Conservation (phyloP, 2,113 vertebrate species). For the Lota lota region DNA sequence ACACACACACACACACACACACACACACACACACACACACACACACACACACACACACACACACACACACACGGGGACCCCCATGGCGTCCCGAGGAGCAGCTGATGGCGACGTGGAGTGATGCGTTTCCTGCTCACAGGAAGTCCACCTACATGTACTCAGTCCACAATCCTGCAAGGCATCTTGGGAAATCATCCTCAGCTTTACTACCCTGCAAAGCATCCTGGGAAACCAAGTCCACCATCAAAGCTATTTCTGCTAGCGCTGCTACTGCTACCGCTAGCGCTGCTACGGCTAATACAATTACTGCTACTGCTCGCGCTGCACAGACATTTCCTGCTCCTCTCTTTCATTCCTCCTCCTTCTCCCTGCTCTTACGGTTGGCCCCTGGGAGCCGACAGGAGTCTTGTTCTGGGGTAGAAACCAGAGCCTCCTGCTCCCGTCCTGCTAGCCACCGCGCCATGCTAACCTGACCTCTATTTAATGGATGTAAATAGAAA, state of each 20-base stretch:
- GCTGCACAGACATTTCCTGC: conserved; percentile 52
- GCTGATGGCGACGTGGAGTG: background rate
- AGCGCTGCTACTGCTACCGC: conserved; percentile 15
- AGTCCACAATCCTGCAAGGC: background rate
- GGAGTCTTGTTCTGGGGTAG: conserved; percentile 15
- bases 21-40: too few relatives aligned
- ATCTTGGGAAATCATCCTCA: conserved; percentile 6
- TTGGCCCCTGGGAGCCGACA: conserved; percentile 27
- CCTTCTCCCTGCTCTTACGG: conserved; percentile 26
- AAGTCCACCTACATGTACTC: background rate
- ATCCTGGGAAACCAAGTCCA: conserved; percentile 30
- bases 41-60: background rate
- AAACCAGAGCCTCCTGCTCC: conserved; percentile 58
- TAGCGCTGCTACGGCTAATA: conserved; percentile 61
- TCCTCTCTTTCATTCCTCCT: conserved; percentile 36
- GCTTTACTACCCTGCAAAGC: conserved; percentile 27
- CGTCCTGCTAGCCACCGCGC: conserved; percentile 46
- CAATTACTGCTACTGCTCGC: conserved; percentile 26
- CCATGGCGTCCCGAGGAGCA: background rate
- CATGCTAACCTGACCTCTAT: conserved; percentile 83
- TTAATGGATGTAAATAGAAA: conserved; percentile 96
- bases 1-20: conserved; percentile 14
- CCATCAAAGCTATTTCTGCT: conserved; percentile 52
- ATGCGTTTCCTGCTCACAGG: too few relatives aligned
- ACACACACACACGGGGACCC: background rate